Conservation (phyloP, 2,797 vertebrate genomes). For the Lithobates pipiens region DNA sequence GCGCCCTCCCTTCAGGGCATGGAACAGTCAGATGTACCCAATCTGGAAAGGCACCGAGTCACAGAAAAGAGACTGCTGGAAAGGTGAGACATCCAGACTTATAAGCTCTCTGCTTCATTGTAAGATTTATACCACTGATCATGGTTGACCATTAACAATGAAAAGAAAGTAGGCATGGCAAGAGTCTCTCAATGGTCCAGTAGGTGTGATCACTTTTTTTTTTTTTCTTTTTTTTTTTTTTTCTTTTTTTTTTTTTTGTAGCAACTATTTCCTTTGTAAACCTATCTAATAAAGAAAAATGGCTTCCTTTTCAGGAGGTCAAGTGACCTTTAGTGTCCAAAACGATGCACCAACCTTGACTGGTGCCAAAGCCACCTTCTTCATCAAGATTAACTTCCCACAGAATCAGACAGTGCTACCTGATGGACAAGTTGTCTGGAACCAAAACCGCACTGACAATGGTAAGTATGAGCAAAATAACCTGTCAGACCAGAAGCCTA, state of each 20-base stretch:
- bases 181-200: too few species aligned
- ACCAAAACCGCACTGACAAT: slow-evolving; percentile 82
- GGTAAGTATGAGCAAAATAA: slow-evolving; percentile 69
- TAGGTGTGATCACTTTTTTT: too few species aligned
- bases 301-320: slow-evolving; percentile 77
- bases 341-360: slow-evolving; percentile 89
- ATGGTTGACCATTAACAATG: too few species aligned
- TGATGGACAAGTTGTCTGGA: slow-evolving; percentile 88
- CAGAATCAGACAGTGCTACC: slow-evolving; percentile 80
- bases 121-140: too few species aligned
- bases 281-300: neutral
- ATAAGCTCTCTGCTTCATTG: too few species aligned
- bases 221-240: too few species aligned
- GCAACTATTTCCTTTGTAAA: too few species aligned
- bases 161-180: too few species aligned
- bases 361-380: slow-evolving; percentile 87
- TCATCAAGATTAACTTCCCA: slow-evolving; percentile 84
- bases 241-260: too few species aligned
- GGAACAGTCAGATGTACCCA: slow-evolving; percentile 86
- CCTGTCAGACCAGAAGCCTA: too few species aligned
- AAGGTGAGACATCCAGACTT: slow-evolving; percentile 74
- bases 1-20: slow-evolving; percentile 78
- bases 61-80: slow-evolving; percentile 84
- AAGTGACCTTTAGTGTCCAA: slow-evolving; percentile 83
- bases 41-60: slow-evolving; percentile 83